A percentile compares a stretch with the other conserved stretches of the same genome.
These are phyloP conservation scores for Aphodius sticticus DNA, from an alignment of 2,888 invertebrate species.

Conservation along the genomic window DNA sequence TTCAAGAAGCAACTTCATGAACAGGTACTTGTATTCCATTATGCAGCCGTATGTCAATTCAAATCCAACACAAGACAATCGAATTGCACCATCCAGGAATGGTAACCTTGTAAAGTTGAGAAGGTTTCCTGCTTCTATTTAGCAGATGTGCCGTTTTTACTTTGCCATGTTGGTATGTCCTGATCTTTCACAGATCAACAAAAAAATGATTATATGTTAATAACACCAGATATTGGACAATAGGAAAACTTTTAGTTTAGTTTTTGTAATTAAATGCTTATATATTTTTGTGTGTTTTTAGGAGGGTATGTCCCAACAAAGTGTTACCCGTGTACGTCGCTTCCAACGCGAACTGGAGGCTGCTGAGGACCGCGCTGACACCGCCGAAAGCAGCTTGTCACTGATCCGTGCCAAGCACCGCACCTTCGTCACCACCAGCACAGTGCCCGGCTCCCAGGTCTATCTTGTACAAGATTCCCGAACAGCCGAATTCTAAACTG, in stretches of 20 bases:
- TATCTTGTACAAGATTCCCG: conserved; percentile 89
- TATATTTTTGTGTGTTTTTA: conserved; percentile 53
- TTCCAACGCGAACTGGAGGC: conserved; percentile 99
- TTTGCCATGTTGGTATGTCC: no score
- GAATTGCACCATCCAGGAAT: no score
- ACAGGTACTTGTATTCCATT: conserved; percentile 67
- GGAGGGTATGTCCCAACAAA: conserved; percentile 93
- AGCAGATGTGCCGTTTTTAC: no score
- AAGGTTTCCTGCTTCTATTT: no score
- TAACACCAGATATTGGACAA: no score
- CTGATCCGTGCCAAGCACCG: conserved; percentile 98
- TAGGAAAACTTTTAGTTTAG: no score
- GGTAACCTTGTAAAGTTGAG: no score
- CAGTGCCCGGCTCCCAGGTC: conserved; percentile 90
- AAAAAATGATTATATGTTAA: no score
- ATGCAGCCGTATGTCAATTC: no score
- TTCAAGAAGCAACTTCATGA: conserved; percentile 97
- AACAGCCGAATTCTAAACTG: conserved; percentile 54
- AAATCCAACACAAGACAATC: no score
- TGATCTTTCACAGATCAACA: no score
- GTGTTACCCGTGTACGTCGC: conserved; percentile 94
- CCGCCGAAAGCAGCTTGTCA: conserved; percentile 92
- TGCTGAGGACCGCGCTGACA: conserved; percentile 95
- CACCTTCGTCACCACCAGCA: conserved; percentile 94
- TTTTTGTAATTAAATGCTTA: background rate